Conservation (phyloP, 2,888 invertebrate genomes). For the Protonemura montana region DNA sequence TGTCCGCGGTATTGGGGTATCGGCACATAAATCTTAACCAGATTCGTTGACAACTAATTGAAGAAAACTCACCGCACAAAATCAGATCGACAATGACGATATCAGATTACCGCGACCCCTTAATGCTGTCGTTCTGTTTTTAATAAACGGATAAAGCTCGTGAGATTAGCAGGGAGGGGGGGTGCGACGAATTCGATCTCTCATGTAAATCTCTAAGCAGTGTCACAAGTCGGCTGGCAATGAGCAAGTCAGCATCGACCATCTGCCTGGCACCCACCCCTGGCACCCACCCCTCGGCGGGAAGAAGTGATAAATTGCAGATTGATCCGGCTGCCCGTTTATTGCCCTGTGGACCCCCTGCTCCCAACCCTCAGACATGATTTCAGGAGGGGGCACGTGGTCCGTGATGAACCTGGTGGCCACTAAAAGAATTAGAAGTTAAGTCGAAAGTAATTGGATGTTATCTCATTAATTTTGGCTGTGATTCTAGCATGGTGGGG, state of each 20-base stretch:
- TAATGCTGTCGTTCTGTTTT: background rate
- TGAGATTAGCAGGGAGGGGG: background rate
- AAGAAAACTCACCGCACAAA: background rate
- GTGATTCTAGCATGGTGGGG: background rate
- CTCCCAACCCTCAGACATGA: background rate
- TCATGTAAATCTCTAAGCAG: background rate
- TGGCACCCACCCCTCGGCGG: background rate
- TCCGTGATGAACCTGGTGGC: constrained; percentile 9
- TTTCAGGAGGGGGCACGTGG: background rate
- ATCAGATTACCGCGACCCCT: background rate
- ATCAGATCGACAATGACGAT: background rate
- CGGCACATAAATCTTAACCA: background rate
- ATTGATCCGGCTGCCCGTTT: constrained; percentile 22
- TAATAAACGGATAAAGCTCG: background rate
- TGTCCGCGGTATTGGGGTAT: background rate
- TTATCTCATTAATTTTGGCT: constrained; percentile 13
- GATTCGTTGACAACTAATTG: background rate
- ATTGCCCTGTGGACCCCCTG: constrained; percentile 29
- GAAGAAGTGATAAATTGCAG: constrained; percentile 28
- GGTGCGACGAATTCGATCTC: background rate
- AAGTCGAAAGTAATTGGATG: constrained; percentile 40
- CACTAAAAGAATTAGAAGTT: constrained; percentile 36
- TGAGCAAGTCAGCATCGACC: background rate
- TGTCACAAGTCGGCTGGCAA: background rate
- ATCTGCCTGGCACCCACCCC: background rate